Conservation (phyloP, 2,888 invertebrate genomes). For the Lithophane leautieri region DNA sequence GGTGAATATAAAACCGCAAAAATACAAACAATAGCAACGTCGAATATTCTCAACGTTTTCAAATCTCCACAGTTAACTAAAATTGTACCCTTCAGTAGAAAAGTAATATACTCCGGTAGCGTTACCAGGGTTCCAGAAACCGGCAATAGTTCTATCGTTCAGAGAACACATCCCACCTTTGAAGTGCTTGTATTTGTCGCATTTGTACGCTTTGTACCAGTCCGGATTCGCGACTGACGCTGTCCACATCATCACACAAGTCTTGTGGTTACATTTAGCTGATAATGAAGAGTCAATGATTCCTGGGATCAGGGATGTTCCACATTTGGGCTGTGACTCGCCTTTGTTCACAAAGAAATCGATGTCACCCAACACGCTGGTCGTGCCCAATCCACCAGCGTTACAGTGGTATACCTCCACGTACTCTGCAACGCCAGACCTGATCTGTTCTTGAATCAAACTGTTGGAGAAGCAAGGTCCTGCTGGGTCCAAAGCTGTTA, state of each 20-base stretch:
- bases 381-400: conserved; percentile 88
- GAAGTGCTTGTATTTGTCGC: conserved; percentile 80
- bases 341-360: conserved; percentile 92
- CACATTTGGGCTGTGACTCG: conserved; percentile 89
- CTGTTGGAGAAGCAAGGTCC: conserved; percentile 86
- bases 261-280: conserved; percentile 84
- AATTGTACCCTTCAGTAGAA: conserved; percentile 75
- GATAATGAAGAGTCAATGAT: conserved; percentile 82
- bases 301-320: conserved; percentile 79
- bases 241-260: conserved; percentile 82
- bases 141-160: conserved; percentile 79
- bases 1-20: background rate
- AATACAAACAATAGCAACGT: background rate
- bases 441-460: conserved; percentile 84
- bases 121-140: conserved; percentile 84
- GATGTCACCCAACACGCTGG: conserved; percentile 87
- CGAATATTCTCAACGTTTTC: background rate
- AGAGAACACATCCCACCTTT: conserved; percentile 75
- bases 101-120: conserved; percentile 84
- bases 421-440: conserved; percentile 89
- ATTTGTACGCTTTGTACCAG: conserved; percentile 80
- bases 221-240: conserved; percentile 79
- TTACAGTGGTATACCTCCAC: conserved; percentile 92
- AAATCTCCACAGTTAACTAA: conserved; percentile 20
- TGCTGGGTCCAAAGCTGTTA: conserved; percentile 86